A percentile compares a stretch with the other conserved stretches of the same genome.
phyloP scores from a whole-genome alignment of 2,888 invertebrate species.

The Drosophila acutilabella region DNA sequence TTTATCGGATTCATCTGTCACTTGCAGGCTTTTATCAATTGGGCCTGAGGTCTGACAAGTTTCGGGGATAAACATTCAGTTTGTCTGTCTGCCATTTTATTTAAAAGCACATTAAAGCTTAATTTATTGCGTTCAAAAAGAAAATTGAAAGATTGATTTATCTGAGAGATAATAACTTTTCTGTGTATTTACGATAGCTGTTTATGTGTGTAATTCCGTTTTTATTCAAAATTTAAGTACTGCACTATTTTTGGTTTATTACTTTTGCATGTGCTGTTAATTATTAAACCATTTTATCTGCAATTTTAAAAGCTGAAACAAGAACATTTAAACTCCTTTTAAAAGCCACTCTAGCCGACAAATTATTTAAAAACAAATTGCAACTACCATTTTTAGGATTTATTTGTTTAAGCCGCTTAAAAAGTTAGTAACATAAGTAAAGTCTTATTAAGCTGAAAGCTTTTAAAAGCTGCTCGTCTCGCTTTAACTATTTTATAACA shows the following conservation, averaged over 20 bases:
- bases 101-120: conserved; percentile 5
- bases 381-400: not conserved
- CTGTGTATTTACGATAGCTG: no score
- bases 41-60: not conserved
- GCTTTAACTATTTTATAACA: not conserved
- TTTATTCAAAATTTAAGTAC: no score
- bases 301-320: no score
- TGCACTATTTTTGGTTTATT: no score
- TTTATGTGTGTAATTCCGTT: no score
- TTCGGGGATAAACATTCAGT: not conserved
- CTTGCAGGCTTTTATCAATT: not conserved
- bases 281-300: no score
- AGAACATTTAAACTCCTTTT: no score
- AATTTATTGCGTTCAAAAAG: not conserved
- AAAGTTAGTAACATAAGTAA: not conserved
- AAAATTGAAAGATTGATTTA: no score
- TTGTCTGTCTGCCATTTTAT: not conserved
- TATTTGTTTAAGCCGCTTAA: not conserved
- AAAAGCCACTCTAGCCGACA: no score
- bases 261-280: no score
- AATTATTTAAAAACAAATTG: no score
- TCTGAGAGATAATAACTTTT: not conserved
- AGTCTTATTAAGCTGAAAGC: not conserved
- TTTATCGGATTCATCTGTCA: conserved; percentile 29
- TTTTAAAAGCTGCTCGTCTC: not conserved